Base-by-base conservation (phyloP, 1,140 invertebrate species). In the Ephestia elutella region DNA sequence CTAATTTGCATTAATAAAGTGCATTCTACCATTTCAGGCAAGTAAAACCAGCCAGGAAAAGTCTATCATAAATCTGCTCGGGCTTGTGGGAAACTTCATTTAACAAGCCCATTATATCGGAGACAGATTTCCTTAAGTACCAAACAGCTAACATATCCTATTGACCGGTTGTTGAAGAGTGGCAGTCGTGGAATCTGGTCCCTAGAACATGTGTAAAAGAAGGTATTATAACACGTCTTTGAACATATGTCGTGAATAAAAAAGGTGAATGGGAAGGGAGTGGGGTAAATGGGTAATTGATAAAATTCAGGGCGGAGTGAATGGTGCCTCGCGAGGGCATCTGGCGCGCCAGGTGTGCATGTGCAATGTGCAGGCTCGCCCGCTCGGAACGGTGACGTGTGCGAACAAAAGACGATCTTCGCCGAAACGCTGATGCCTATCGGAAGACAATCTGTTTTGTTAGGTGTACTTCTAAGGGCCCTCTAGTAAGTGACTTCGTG, bases 281-380 rank as follows among this genome's bases (percentile, higher is more conserved):
- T 62, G 68, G 59, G 70, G 71, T 79, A 70, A 86, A 84, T 84
- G 59, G 70, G 71, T 79, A 70, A 86, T 84, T 84, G 76, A 86
- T 86, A 81, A 81, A 84, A 77, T 78, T 80, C 76, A 75, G 72
- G 60, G 53, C 56, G 59, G 56, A 57, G 65, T 84, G 78, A 86
- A 86, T 86, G 80, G 74, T 54, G 18, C 5, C 18, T 10, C 9
- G 2, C n/a, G 9, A 2, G 38, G 60, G 60, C 79, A 82, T 78
- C 80, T 82, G 83, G 70, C 65, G 56, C 55, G 74, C 79, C 83
- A 84, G 83, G 81, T 84, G 81, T 58, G 63, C 65, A n/a, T 54
- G 51, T 20, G 50, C 20, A 53, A n/a, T n/a, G n/a, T n/a, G 20
- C 20, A 5, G 5, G 15, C 2, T 20, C 13, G 19, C n/a, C 49